phyloP scores from a whole-genome alignment of 2,797 vertebrate genomes.

The Pipistrellus pygmaeus region DNA sequence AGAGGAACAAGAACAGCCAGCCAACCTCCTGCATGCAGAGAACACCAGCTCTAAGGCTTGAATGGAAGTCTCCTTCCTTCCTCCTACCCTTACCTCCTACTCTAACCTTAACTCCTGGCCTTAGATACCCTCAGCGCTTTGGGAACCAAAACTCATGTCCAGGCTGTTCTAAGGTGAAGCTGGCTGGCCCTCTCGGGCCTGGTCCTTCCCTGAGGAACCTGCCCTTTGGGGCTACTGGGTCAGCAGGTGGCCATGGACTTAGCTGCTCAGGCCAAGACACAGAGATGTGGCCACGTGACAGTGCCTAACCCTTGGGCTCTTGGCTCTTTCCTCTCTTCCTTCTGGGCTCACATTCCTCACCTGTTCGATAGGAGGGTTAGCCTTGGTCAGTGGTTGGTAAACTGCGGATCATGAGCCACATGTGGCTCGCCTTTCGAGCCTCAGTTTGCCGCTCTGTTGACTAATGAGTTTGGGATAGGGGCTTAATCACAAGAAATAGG shows the following conservation, averaged over 20 bases:
- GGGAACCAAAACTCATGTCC: not conserved
- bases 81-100: not conserved
- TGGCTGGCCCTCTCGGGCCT: rapidly evolving
- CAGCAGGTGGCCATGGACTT: not conserved
- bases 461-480: too few relatives aligned
- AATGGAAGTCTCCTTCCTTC: not conserved
- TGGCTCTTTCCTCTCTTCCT: not conserved
- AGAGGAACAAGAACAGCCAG: not conserved
- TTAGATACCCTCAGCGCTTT: not conserved
- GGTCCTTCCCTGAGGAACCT: not conserved
- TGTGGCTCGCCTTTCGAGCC: too few relatives aligned
- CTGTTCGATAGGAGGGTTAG: not conserved
- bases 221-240: not conserved
- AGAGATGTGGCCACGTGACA: not conserved
- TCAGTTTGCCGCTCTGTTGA: too few relatives aligned
- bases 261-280: not conserved
- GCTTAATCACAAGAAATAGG: too few relatives aligned
- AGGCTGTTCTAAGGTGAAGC: not conserved
- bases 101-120: not conserved
- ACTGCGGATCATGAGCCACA: too few relatives aligned
- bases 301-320: not conserved
- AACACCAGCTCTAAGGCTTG: not conserved
- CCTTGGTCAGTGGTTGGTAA: too few relatives aligned
- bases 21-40: not conserved
- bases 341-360: not conserved